These are phyloP conservation scores for Plusia festucae DNA, from an alignment of 2,888 invertebrate species.

Conservation along the genomic window DNA sequence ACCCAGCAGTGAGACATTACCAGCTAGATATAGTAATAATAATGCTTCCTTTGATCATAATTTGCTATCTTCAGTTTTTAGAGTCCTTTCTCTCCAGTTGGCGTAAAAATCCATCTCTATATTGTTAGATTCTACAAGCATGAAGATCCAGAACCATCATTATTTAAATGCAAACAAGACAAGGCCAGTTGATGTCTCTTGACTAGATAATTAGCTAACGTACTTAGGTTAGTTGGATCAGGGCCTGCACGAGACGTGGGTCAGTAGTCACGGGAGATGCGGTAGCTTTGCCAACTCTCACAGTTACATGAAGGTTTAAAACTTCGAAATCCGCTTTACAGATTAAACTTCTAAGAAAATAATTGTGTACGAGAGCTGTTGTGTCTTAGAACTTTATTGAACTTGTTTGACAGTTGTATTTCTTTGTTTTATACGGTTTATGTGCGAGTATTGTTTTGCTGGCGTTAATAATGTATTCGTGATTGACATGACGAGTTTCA, in stretches of 20 bases:
- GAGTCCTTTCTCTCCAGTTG: too few relatives aligned
- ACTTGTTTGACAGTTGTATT: slow-evolving; percentile 11
- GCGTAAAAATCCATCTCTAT: too few relatives aligned
- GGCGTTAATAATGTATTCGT: neutral
- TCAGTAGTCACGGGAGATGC: slow-evolving; percentile 23
- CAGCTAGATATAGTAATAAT: too few relatives aligned
- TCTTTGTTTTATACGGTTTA: neutral
- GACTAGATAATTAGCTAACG: slow-evolving; percentile 45
- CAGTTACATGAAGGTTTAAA: slow-evolving; percentile 41
- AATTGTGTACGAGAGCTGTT: slow-evolving; percentile 21
- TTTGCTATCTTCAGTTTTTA: too few relatives aligned
- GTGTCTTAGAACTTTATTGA: slow-evolving; percentile 18
- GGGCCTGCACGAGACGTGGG: slow-evolving; percentile 43
- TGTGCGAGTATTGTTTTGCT: neutral
- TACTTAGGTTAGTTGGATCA: slow-evolving; percentile 40
- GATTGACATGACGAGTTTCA: neutral
- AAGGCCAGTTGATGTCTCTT: slow-evolving; percentile 1
- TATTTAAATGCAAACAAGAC: neutral
- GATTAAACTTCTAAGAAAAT: slow-evolving; percentile 44
- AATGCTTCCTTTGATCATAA: too few relatives aligned
- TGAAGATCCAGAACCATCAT: neutral
- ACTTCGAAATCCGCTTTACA: slow-evolving; percentile 36
- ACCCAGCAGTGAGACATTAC: too few relatives aligned
- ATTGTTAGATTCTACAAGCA: too few relatives aligned
- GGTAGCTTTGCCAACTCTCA: slow-evolving; percentile 30